Evolutionary conservation across 2,888 invertebrate genomes (phyloP).

Genomic region (Hirtodrosophila alboralis): DNA sequence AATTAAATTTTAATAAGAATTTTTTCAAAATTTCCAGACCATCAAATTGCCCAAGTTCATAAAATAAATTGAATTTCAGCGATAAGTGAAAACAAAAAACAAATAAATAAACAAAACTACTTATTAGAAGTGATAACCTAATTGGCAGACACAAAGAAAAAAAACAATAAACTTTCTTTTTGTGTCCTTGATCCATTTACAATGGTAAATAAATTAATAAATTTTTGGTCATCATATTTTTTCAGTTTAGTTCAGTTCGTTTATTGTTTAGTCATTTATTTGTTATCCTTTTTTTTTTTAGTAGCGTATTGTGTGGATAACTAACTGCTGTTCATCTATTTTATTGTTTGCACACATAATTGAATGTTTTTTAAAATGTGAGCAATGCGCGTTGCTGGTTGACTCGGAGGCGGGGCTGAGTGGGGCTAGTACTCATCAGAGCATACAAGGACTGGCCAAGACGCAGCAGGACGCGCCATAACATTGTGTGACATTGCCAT

Average conservation of each 20-base stretch:
- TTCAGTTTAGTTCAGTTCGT: slow-evolving; percentile 1
- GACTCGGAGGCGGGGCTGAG: too few relatives aligned
- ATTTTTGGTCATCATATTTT: slow-evolving; percentile 20
- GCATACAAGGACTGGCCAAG: slow-evolving; percentile 19
- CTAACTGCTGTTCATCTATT: slow-evolving; percentile 47
- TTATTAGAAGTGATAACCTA: too few relatives aligned
- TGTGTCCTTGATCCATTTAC: slow-evolving; percentile 21
- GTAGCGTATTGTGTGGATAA: not conserved
- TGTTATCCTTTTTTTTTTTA: slow-evolving; percentile 7
- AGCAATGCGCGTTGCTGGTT: slow-evolving; percentile 4
- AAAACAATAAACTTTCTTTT: slow-evolving; percentile 3
- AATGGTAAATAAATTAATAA: slow-evolving; percentile 37
- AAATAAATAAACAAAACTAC: not conserved
- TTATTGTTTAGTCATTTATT: slow-evolving; percentile 29
- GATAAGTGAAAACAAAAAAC: too few relatives aligned
- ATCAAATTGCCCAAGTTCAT: too few relatives aligned
- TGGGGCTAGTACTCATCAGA: slow-evolving; percentile 7
- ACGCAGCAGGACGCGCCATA: not conserved
- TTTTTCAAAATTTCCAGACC: too few relatives aligned
- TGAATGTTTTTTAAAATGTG: slow-evolving; percentile 60
- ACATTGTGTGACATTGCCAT: slow-evolving; percentile 45
- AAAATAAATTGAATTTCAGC: too few relatives aligned
- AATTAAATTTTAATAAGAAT: too few relatives aligned
- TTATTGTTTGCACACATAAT: slow-evolving; percentile 71
- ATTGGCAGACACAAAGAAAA: not conserved